A percentile compares a stretch with the other conserved stretches of the same genome.
Evolutionary conservation across 2,113 vertebrate genomes (phyloP).

Genomic region (Neodontobutis hainanensis): DNA sequence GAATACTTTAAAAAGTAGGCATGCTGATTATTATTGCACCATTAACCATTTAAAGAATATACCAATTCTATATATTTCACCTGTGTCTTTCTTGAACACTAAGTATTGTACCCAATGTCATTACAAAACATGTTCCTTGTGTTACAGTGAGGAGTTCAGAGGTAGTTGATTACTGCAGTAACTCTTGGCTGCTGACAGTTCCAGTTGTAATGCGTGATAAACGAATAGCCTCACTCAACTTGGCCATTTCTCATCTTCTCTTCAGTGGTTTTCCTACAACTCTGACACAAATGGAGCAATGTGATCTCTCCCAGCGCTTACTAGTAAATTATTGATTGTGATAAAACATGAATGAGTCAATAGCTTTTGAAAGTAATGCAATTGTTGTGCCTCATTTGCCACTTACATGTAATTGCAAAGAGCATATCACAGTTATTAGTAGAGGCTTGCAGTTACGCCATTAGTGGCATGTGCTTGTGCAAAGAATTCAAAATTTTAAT

Average conservation of each 20-base stretch:
- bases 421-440: constrained; percentile 27
- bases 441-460: constrained; percentile 38
- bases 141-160: constrained; percentile 43
- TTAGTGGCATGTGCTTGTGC: constrained; percentile 20
- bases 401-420: constrained; percentile 55
- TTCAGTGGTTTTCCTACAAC: constrained; percentile 87
- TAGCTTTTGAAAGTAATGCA: constrained; percentile 72
- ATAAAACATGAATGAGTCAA: constrained; percentile 78
- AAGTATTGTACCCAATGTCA: background rate
- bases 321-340: constrained; percentile 79
- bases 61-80: too few species aligned
- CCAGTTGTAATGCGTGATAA: constrained; percentile 62
- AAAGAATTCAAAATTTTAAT: constrained; percentile 20
- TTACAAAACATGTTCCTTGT: constrained; percentile 19
- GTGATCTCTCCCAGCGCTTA: constrained; percentile 81
- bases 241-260: constrained; percentile 81
- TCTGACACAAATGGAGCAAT: constrained; percentile 87
- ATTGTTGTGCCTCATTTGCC: constrained; percentile 61
- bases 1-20: too few species aligned
- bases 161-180: constrained; percentile 51
- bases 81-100: background rate
- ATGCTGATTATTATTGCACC: too few species aligned
- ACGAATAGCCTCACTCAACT: constrained; percentile 81
- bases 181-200: constrained; percentile 42
- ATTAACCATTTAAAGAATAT: too few species aligned